phyloP scores from a whole-genome alignment of 2,888 invertebrate genomes.

The Sinelater perroti region DNA sequence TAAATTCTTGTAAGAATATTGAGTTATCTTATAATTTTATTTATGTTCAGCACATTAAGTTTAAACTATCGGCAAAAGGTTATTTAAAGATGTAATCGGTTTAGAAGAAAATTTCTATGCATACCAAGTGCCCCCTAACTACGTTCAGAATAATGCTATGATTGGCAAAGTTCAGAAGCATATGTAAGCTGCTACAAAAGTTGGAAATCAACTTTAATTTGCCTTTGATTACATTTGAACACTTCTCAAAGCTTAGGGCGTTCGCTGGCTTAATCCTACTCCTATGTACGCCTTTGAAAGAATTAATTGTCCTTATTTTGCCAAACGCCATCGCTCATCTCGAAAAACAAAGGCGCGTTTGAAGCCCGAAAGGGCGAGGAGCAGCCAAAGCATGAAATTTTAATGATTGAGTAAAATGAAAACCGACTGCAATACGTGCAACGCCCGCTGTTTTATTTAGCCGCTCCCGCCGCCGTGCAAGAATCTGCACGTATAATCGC shows the following conservation, averaged over 20 bases:
- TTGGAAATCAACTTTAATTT: conserved; percentile 16
- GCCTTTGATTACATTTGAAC: conserved; percentile 16
- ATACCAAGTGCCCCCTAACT: conserved; percentile 2
- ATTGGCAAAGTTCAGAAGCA: conserved; percentile 23
- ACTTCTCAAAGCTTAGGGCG: conserved; percentile 18
- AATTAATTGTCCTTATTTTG: conserved; percentile 19
- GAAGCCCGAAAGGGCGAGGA: conserved; percentile 5
- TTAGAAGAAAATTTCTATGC: not conserved
- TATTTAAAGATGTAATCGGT: no score
- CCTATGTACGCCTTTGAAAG: conserved; percentile 21
- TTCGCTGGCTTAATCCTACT: conserved; percentile 15
- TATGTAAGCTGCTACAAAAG: conserved; percentile 16
- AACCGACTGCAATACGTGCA: conserved; percentile 1
- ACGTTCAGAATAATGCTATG: conserved; percentile 3
- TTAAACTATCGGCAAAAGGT: no score
- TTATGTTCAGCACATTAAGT: no score
- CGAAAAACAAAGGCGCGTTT: conserved; percentile 10
- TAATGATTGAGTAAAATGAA: conserved; percentile 22
- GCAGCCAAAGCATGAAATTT: conserved; percentile 21
- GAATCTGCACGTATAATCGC: not conserved
- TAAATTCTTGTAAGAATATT: no score
- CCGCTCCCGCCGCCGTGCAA: not conserved
- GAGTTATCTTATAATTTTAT: no score
- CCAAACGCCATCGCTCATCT: conserved; percentile 19
- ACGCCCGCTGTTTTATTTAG: not conserved